Base-by-base conservation (phyloP, 2,888 invertebrate species). In the Allolobophora icterica region DNA sequence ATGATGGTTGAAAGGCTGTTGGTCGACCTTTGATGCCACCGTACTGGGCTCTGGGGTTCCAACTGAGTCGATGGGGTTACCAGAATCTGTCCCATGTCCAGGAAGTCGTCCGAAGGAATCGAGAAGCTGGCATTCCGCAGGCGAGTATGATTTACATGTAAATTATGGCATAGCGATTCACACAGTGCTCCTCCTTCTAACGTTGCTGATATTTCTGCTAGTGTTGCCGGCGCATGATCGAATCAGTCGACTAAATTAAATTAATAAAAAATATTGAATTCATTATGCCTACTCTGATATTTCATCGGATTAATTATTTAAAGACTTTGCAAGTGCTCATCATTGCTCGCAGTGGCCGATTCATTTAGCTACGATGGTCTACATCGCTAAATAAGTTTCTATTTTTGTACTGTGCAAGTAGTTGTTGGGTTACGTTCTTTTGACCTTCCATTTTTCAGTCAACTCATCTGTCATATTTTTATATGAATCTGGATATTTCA, bases 91-190 rank as follows among this genome's bases (percentile, higher is more conserved):
- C 90, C 19, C 93, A 94, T 58, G 92, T 95, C 84, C 90, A 92
- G 89, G 91, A 91, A 21, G 94, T 93, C 4, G 94, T 95, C 24
- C 91, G 94, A 33, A 93, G 95, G 30, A 95, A 94, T 40, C 92
- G 94, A 21, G 92, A 93, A 19, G 94, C 95, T n/a, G 94, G 94
- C n/a, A 95, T 96, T 89, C 95, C 96, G 21, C 94, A 94, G 92
- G 95, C 95, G 92, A 93, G 94, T 87, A 33, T 30, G n/a, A 2
- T 13, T 71, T 0, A 8, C 13, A n/a, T 8, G 11, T n/a, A 11
- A 71, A 71, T n/a, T 11, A 4, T 71, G 30, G n/a, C 30, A n/a
- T 71, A 17, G n/a, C 71, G 6, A 71, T 11, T 71, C 71, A 52
- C 52, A 52, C 19, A 0, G 5, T n/a, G n/a, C n/a, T 71, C 30